These are phyloP conservation scores for Cynocephalus volans DNA, from an alignment of 2,113 vertebrate genomes.

Conservation along the genomic window DNA sequence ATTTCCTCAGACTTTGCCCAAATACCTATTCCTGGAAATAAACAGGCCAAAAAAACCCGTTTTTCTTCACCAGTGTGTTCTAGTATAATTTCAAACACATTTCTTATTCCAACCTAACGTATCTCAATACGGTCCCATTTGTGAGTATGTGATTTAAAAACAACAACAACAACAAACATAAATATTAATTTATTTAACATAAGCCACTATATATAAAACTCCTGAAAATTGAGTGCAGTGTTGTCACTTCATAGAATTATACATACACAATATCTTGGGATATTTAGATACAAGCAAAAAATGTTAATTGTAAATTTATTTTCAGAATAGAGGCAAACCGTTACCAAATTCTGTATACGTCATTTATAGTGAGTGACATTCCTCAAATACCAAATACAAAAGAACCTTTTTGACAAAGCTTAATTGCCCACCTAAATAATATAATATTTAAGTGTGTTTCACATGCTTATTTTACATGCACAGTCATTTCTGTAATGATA, in stretches of 20 bases:
- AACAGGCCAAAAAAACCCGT: no score
- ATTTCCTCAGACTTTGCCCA: no score
- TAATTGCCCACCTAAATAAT: slow-evolving; percentile 14
- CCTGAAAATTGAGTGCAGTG: not conserved
- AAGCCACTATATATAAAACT: not conserved
- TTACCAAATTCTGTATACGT: no score
- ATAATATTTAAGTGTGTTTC: not conserved
- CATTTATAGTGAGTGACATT: no score
- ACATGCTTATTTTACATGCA: not conserved
- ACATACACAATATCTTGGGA: not conserved
- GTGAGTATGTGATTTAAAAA: not conserved
- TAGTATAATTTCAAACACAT: no score
- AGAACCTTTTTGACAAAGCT: slow-evolving; percentile 52
- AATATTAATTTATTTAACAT: not conserved
- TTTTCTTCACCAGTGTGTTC: no score
- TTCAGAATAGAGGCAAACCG: no score
- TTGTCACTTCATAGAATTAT: not conserved
- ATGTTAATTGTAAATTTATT: slow-evolving; percentile 25
- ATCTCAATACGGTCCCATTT: no score
- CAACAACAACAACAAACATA: not conserved
- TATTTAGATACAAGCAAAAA: not conserved
- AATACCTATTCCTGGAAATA: no score
- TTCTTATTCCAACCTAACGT: no score
- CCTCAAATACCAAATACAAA: slow-evolving; percentile 1
- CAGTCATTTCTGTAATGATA: slow-evolving; percentile 45